Evolutionary conservation across 2,113 vertebrate species (phyloP).

Genomic region (Podiceps cristatus): DNA sequence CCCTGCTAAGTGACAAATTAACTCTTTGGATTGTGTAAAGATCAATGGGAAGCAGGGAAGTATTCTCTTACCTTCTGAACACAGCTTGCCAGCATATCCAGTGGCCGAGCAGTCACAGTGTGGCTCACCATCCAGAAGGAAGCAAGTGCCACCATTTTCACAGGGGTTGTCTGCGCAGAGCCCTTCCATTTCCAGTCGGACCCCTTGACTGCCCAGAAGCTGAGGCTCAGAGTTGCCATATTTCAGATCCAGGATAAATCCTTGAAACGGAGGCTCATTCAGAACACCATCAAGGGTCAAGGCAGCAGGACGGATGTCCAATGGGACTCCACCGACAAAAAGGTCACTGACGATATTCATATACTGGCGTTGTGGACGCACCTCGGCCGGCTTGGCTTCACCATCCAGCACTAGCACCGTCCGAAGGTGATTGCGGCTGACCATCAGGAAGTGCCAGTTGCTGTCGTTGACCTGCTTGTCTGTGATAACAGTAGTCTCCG

Average conservation of each 20-base stretch:
- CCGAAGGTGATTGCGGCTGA: constrained; percentile 88
- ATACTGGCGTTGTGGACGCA: constrained; percentile 88
- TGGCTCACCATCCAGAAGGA: constrained; percentile 88
- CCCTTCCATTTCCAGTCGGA: constrained; percentile 90
- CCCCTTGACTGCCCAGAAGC: constrained; percentile 88
- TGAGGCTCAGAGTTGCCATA: constrained; percentile 90
- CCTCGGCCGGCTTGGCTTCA: constrained; percentile 84
- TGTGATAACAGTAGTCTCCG: constrained; percentile 85
- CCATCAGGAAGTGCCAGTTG: constrained; percentile 91
- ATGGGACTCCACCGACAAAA: constrained; percentile 91
- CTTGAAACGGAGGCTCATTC: constrained; percentile 85
- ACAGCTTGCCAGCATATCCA: constrained; percentile 91
- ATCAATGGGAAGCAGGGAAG: background rate
- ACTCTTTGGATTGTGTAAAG: background rate
- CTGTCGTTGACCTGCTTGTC: constrained; percentile 89
- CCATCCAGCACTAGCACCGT: constrained; percentile 89
- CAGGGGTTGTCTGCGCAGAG: constrained; percentile 92
- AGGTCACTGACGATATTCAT: constrained; percentile 97
- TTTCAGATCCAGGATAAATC: constrained; percentile 92
- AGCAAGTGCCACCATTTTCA: constrained; percentile 94
- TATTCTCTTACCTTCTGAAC: constrained; percentile 91
- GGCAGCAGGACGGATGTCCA: constrained; percentile 88
- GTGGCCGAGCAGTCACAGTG: constrained; percentile 96
- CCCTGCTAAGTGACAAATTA: background rate
- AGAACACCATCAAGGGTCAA: constrained; percentile 89